These are phyloP conservation scores for Forbesichthys agassizii DNA, from an alignment of 2,113 vertebrate species.

Conservation along the genomic window DNA sequence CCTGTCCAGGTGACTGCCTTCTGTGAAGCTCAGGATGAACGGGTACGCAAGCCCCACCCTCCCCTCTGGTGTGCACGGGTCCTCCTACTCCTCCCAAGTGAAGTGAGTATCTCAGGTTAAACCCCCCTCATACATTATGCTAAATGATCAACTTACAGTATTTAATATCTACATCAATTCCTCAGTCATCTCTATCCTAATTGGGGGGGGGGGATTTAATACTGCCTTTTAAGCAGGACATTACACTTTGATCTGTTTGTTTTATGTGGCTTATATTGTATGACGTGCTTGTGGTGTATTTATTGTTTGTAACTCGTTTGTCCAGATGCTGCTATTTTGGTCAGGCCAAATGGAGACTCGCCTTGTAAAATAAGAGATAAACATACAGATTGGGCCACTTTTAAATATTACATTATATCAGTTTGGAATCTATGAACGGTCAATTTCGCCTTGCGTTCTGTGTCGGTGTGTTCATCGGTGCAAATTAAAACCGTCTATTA, in stretches of 20 bases:
- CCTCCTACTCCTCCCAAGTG: constrained; percentile 46
- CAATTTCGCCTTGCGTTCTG: no score
- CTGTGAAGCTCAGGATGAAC: constrained; percentile 69
- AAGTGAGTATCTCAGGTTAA: constrained; percentile 63
- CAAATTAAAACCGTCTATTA: constrained; percentile 40
- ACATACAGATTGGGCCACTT: no score
- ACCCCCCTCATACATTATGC: no score
- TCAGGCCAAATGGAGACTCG: neutral
- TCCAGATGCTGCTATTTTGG: neutral
- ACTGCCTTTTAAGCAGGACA: no score
- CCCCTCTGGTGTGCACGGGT: constrained; percentile 50
- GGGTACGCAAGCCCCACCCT: constrained; percentile 58
- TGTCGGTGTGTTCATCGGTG: neutral
- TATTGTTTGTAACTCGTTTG: neutral
- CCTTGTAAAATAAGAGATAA: neutral
- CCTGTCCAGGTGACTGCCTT: constrained; percentile 44
- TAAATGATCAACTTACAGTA: constrained; percentile 17
- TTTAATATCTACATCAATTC: constrained; percentile 13
- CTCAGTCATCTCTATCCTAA: neutral
- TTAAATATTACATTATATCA: no score
- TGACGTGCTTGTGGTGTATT: neutral
- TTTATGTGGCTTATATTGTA: neutral
- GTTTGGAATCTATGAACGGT: no score
- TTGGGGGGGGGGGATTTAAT: no score
- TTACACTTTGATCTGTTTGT: no score